Evolutionary conservation across 2,888 invertebrate species (phyloP).

Genomic region (Drosophila formosana): DNA sequence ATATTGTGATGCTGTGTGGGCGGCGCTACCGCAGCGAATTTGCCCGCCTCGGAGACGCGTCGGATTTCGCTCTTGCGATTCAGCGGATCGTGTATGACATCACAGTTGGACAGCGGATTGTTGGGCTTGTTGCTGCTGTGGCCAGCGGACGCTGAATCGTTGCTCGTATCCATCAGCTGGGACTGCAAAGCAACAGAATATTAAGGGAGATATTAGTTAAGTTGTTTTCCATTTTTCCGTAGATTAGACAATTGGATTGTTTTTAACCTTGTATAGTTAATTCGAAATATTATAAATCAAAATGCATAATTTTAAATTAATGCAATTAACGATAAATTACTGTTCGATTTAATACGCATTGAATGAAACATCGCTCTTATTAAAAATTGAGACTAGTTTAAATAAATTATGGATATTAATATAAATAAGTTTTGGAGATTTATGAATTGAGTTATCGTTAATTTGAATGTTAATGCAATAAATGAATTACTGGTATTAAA

Average conservation of each 20-base stretch:
- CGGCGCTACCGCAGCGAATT: constrained; percentile 69
- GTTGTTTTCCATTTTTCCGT: neutral
- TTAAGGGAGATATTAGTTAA: neutral
- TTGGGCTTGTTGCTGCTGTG: constrained; percentile 69
- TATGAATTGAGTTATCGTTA: too few species aligned
- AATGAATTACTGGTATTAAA: neutral
- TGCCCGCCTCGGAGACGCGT: constrained; percentile 85
- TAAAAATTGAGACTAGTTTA: too few species aligned
- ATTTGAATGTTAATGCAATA: too few species aligned
- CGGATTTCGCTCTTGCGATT: constrained; percentile 86
- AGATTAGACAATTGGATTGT: too few species aligned
- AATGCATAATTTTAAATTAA: too few species aligned
- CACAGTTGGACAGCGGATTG: constrained; percentile 84
- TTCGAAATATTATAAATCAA: too few species aligned
- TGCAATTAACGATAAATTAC: too few species aligned
- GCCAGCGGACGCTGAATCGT: constrained; percentile 41
- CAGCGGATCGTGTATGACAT: constrained; percentile 83
- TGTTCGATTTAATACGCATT: too few species aligned
- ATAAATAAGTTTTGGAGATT: too few species aligned
- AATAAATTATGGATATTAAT: too few species aligned
- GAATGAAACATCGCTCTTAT: too few species aligned
- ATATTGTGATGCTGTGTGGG: constrained; percentile 66
- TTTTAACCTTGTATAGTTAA: too few species aligned
- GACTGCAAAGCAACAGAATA: constrained; percentile 47
- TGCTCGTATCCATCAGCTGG: constrained; percentile 59